Percentiles rank a stretch among this genome's conserved stretches.
These are phyloP conservation scores for Amazonetta brasiliensis DNA, from an alignment of 2,797 vertebrate genomes.

Conservation along the genomic window DNA sequence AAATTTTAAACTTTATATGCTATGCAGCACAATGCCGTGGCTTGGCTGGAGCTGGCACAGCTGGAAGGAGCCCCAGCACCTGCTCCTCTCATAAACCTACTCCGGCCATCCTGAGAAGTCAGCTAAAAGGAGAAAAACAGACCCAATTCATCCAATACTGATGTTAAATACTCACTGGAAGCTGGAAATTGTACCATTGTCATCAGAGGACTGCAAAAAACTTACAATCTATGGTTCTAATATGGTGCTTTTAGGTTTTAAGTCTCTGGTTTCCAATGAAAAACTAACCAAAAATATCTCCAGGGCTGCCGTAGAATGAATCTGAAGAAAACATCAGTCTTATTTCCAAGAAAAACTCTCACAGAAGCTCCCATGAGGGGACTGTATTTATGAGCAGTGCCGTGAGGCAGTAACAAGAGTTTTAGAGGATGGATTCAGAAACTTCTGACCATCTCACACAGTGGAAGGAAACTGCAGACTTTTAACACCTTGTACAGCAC, in stretches of 20 bases:
- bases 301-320: not conserved
- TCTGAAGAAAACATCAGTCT: constrained; percentile 41
- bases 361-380: not conserved
- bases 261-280: not conserved
- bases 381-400: not conserved
- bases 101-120: not conserved
- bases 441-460: not conserved
- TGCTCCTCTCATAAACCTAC: not conserved
- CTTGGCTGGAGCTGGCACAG: not conserved
- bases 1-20: not conserved
- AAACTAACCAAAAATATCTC: constrained; percentile 16
- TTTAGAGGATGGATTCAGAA: not conserved
- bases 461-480: not conserved
- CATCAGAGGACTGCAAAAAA: not conserved
- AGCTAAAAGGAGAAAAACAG: not conserved
- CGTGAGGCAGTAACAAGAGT: not conserved
- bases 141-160: not conserved
- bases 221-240: too few relatives aligned
- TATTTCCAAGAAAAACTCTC: not conserved
- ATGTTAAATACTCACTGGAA: not conserved
- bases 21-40: accelerated
- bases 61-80: not conserved
- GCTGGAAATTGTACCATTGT: not conserved
- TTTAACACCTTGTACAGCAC: not conserved
- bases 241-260: not conserved